Evolutionary conservation across 2,888 invertebrate genomes (phyloP).

Genomic region (Quadroppia sp.): DNA sequence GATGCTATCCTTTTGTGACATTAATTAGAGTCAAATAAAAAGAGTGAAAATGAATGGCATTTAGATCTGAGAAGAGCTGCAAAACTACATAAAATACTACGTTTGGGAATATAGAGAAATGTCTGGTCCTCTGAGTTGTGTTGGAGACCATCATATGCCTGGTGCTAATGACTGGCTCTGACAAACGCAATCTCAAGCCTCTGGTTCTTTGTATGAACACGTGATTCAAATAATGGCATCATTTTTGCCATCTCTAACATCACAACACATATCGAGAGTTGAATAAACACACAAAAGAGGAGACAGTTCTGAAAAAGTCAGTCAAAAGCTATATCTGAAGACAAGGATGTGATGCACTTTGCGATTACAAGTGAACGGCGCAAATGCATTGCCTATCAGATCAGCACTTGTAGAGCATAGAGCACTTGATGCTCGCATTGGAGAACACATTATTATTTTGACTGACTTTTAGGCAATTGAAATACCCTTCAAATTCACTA

Average conservation of each 20-base stretch:
- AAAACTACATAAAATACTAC: conserved; percentile 1
- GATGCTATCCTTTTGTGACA: conserved; percentile 20
- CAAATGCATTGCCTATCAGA: neutral
- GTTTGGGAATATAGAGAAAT: neutral
- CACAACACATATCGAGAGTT: neutral
- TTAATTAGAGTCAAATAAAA: conserved; percentile 11
- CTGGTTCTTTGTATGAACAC: neutral
- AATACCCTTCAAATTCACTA: conserved; percentile 27
- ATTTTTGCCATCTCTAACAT: neutral
- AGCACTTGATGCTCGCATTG: conserved; percentile 13
- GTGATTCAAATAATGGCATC: conserved; percentile 9
- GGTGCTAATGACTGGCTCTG: neutral
- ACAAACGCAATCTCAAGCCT: conserved; percentile 7
- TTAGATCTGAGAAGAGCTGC: neutral
- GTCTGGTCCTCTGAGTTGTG: neutral
- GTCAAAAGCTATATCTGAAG: neutral
- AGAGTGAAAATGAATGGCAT: neutral
- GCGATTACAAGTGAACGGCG: neutral
- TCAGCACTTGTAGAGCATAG: conserved; percentile 11
- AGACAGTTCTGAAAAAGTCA: neutral
- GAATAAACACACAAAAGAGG: conserved; percentile 13
- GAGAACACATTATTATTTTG: neutral
- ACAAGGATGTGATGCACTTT: conserved; percentile 1
- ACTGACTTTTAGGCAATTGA: conserved; percentile 8
- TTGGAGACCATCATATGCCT: neutral